These are phyloP conservation scores for Dallia pectoralis DNA, from an alignment of 2,797 vertebrate species.

Conservation along the genomic window DNA sequence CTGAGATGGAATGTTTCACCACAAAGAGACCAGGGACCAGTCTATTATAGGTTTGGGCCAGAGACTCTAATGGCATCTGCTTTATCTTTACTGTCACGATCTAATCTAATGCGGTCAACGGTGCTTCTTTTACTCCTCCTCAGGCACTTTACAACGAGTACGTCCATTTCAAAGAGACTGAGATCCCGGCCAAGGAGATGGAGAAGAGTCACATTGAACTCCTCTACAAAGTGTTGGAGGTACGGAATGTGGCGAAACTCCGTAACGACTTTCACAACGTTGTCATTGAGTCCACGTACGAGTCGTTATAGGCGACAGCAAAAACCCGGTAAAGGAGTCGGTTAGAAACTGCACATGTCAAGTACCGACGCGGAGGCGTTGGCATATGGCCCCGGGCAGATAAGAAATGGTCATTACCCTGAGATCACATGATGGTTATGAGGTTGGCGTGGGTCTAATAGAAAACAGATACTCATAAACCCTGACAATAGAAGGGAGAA, in stretches of 20 bases:
- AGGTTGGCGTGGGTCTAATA: neutral
- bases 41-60: neutral
- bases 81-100: neutral
- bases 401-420: neutral
- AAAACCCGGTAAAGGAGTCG: neutral
- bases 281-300: neutral
- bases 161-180: conserved; percentile 98
- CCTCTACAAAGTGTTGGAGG: conserved; percentile 94
- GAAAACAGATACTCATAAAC: neutral
- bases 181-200: conserved; percentile 87
- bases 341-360: neutral
- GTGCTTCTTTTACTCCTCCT: neutral
- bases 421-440: neutral
- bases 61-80: neutral
- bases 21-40: too few species aligned
- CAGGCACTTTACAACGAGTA: conserved; percentile 99
- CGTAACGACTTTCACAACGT: neutral
- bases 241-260: conserved; percentile 45
- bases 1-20: neutral
- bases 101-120: neutral
- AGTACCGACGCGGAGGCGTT: neutral
- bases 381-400: neutral
- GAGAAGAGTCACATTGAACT: conserved; percentile 89
- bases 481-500: neutral
- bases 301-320: neutral